Base-by-base conservation (phyloP, 2,797 vertebrate species). In the Fistularia tabacaria region DNA sequence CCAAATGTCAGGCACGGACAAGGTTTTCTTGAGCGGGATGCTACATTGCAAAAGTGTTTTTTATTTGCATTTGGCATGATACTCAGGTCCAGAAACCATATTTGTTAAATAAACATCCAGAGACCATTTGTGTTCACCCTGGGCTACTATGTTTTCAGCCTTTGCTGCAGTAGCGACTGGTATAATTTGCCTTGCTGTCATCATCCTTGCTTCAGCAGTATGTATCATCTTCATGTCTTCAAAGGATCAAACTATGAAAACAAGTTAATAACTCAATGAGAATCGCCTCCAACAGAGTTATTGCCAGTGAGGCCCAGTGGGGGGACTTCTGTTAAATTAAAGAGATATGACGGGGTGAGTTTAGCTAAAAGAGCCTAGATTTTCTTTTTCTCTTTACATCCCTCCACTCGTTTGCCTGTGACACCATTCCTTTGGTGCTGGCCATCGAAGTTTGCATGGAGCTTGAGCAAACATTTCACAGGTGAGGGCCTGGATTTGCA, bases 401-500 rank as follows among this genome's bases (percentile, higher is more conserved):
- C 61, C 69, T 82, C 65, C 54, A 45, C 80, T 83, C 60, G 88
- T 92, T 91, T 91, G 87, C 89, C 79, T 90, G 85, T 79, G 81
- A 85, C 86, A 86, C 83, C 84, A 87, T 88, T 87, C 77, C 78
- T 74, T 64, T 71, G 80, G 84, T 72, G 64, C 81, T 76, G 86
- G 81, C 83, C 67, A 70, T 89, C 85, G 86, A 81, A 81, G 87
- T 92, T 91, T 91, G 90, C 90, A 91, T 91, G 76, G 63, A 80
- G 76, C 85, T 65, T 87, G 73, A 79, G 81, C 86, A 89, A 91
- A 90, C 89, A 89, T 87, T 90, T 90, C 86, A 90, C 90, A 92
- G 89, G 88, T 91, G 89, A 92, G 82, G 73, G 77, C 74, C 53
- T 72, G 74, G 66, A 91, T 92, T 92, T 92, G 91, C 90, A 92